Percentiles rank a stretch among this genome's conserved stretches.
Conservation (phyloP, 2,113 vertebrate genomes). For the Rhadina sibilatrix region DNA sequence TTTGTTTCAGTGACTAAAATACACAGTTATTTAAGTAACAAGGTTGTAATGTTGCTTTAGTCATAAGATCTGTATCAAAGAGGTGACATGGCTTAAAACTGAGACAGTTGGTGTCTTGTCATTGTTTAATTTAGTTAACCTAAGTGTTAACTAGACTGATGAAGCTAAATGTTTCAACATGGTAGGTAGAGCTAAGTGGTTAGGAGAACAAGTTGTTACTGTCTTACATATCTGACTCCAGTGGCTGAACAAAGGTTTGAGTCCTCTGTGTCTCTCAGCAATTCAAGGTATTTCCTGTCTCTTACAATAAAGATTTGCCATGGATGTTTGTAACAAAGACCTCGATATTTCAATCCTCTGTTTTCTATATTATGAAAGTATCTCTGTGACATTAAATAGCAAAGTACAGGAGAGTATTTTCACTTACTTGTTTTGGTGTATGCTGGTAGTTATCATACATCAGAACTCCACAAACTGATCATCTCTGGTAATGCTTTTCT, state of each 20-base stretch:
- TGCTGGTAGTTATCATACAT: not conserved
- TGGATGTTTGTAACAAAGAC: not conserved
- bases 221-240: not conserved
- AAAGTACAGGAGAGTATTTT: not conserved
- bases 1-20: not conserved
- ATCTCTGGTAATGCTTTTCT: not conserved
- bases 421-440: not conserved
- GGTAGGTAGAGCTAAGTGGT: not conserved
- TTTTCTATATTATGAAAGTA: not conserved
- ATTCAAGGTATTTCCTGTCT: not conserved
- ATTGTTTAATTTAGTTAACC: not conserved
- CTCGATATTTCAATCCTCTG: not conserved
- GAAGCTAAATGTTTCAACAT: not conserved
- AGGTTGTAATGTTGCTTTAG: not conserved
- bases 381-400: not conserved
- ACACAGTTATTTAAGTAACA: not conserved
- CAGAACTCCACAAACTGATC: not conserved
- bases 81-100: not conserved
- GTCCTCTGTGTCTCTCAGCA: not conserved
- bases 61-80: not conserved
- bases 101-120: not conserved
- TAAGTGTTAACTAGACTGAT: not conserved
- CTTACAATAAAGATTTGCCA: not conserved
- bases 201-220: not conserved
- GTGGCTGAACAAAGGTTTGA: not conserved